phyloP scores from a whole-genome alignment of 2,888 invertebrate species.

The Lumbricus terrestris region DNA sequence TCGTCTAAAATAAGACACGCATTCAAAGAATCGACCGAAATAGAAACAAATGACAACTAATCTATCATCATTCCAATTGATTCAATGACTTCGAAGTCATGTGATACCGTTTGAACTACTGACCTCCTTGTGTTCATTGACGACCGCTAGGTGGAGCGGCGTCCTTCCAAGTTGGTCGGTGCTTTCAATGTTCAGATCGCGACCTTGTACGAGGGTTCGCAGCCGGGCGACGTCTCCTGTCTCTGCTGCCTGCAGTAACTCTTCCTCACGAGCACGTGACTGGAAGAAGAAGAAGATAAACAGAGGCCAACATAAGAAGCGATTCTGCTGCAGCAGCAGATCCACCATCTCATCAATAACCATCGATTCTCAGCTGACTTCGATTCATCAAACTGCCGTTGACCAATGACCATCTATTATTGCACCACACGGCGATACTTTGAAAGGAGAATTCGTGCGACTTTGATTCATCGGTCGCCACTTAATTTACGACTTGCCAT shows the following conservation, averaged over 20 bases:
- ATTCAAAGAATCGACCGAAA: neutral
- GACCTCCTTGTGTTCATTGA: constrained; percentile 52
- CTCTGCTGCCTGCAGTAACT: constrained; percentile 53
- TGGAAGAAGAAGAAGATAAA: neutral
- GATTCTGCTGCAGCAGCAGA: too few species aligned
- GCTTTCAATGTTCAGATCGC: constrained; percentile 48
- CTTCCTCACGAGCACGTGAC: constrained; percentile 44
- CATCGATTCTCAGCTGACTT: neutral
- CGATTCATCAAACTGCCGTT: neutral
- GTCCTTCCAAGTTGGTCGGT: constrained; percentile 54
- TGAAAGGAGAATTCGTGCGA: neutral
- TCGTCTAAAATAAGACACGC: neutral
- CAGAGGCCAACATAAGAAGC: neutral
- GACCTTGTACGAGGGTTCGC: constrained; percentile 42
- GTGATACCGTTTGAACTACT: neutral
- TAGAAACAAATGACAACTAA: neutral
- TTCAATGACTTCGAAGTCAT: neutral
- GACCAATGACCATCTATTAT: neutral
- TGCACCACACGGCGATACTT: neutral
- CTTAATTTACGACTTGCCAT: neutral
- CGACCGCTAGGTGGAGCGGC: constrained; percentile 52
- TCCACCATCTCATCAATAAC: neutral
- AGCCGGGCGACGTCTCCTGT: constrained; percentile 52
- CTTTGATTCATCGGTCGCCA: neutral
- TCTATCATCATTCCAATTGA: too few species aligned